These are phyloP conservation scores for Lathronympha strigana DNA, from an alignment of 2,888 invertebrate species.

Conservation along the genomic window DNA sequence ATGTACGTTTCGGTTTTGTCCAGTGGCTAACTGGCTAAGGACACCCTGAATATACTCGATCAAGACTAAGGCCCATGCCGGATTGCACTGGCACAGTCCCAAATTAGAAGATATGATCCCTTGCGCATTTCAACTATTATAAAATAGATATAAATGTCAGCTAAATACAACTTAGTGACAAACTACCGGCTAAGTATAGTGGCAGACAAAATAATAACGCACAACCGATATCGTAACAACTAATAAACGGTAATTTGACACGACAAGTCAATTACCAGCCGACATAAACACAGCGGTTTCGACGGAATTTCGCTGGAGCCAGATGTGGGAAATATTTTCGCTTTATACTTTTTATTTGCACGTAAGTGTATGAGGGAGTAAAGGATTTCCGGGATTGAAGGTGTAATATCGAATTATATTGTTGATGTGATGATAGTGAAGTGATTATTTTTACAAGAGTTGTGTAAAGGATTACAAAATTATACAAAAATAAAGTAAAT, in stretches of 20 bases:
- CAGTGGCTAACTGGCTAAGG: no score
- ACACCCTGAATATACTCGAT: no score
- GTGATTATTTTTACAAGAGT: neutral
- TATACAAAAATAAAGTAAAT: no score
- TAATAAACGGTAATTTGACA: conserved; percentile 81
- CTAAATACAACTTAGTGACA: conserved; percentile 59
- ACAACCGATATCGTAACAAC: conserved; percentile 73
- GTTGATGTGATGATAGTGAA: neutral
- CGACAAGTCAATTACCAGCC: conserved; percentile 80
- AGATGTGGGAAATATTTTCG: conserved; percentile 65
- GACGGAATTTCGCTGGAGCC: conserved; percentile 67
- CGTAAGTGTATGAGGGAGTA: conserved; percentile 35
- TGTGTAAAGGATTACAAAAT: neutral
- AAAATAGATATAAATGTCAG: conserved; percentile 44
- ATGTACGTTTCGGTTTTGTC: no score
- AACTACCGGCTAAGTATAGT: conserved; percentile 68
- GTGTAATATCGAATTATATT: neutral
- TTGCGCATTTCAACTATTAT: neutral
- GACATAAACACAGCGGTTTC: conserved; percentile 71
- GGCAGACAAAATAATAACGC: conserved; percentile 69
- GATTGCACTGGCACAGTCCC: no score
- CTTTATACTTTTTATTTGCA: conserved; percentile 38
- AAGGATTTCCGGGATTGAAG: conserved; percentile 20
- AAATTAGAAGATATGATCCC: neutral
- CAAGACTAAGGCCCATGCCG: no score